phyloP scores from a whole-genome alignment of 2,888 invertebrate genomes.

The Parochlus steinenii region DNA sequence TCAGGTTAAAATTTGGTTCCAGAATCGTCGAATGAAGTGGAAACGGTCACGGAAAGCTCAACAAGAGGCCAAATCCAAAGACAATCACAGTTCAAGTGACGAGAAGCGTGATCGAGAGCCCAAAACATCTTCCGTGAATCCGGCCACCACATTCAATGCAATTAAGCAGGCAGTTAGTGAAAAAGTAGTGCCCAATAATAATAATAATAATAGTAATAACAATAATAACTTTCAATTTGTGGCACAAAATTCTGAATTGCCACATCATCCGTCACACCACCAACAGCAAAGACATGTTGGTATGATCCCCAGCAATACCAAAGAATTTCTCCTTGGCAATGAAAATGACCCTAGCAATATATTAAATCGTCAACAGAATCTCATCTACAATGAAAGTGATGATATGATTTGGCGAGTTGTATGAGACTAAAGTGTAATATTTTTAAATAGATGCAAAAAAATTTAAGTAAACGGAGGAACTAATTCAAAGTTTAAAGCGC shows the following conservation, averaged over 20 bases:
- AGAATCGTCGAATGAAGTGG: conserved; percentile 98
- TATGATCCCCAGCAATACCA: not conserved
- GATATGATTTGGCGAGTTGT: conserved; percentile 12
- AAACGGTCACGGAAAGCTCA: conserved; percentile 94
- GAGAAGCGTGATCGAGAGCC: conserved; percentile 5
- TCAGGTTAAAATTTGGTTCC: conserved; percentile 97
- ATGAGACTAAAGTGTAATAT: no score
- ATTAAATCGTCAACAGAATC: conserved; percentile 3
- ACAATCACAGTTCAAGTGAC: conserved; percentile 5
- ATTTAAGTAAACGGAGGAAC: no score
- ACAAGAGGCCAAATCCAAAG: conserved; percentile 57
- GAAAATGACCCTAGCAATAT: conserved; percentile 6
- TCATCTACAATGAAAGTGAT: conserved; percentile 3
- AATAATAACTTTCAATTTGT: no score
- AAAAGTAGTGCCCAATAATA: conserved; percentile 5
- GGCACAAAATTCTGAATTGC: conserved; percentile 2
- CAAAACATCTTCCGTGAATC: not conserved
- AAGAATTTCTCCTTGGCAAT: conserved; percentile 1
- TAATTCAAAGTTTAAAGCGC: no score
- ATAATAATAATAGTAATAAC: conserved; percentile 5
- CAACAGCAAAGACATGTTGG: conserved; percentile 5
- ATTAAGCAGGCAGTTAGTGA: not conserved
- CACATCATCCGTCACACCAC: not conserved
- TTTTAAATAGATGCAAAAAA: no score
- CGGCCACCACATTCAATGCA: not conserved